Percentiles rank a stretch among this genome's conserved stretches.
Conservation (phyloP, 1,140 invertebrate species). For the Coenobita brevimanus region DNA sequence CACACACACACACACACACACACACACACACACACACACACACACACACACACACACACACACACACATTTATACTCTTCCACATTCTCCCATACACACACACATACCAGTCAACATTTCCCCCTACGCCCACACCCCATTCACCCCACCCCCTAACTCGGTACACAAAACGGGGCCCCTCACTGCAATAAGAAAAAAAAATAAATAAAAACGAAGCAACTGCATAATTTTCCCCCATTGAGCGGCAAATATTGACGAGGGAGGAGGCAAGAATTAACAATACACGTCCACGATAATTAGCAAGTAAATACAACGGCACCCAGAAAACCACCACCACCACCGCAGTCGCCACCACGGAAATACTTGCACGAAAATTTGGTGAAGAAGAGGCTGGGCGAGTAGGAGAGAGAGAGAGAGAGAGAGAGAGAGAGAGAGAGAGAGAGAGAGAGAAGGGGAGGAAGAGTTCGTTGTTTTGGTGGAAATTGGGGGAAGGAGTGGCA, state of each 20-base stretch:
- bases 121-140: too few relatives aligned
- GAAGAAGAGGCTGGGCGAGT: constrained; percentile 1
- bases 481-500: background rate
- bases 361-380: background rate
- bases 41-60: too few relatives aligned
- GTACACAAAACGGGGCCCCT: background rate
- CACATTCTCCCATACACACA: too few relatives aligned
- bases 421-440: background rate
- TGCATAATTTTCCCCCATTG: constrained; percentile 57
- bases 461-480: background rate
- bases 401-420: constrained; percentile 23
- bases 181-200: background rate
- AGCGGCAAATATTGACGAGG: constrained; percentile 42
- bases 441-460: background rate
- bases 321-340: background rate
- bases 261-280: constrained; percentile 33
- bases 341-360: background rate
- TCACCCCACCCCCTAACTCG: background rate
- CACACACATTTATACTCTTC: too few relatives aligned
- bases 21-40: too few relatives aligned
- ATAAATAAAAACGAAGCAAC: constrained; percentile 25
- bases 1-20: too few relatives aligned
- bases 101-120: too few relatives aligned
- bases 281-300: constrained; percentile 34
- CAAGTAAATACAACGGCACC: constrained; percentile 8